phyloP scores from a whole-genome alignment of 2,113 vertebrate species.

The Craseonycteris thonglongyai region DNA sequence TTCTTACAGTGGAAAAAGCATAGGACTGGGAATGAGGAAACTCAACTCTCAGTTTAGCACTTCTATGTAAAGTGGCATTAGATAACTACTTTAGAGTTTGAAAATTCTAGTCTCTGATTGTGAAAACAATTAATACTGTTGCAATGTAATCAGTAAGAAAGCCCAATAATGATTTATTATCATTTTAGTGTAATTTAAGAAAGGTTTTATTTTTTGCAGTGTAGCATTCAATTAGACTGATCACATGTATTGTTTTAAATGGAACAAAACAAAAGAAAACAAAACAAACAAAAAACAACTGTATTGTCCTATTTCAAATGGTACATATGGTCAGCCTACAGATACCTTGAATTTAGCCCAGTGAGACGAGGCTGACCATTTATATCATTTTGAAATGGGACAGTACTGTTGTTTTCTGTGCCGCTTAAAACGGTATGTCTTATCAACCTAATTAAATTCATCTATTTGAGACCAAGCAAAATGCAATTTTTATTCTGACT shows the following conservation, averaged over 20 bases:
- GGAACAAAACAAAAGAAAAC: no score
- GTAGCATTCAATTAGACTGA: no score
- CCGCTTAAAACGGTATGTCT: no score
- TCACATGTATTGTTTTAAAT: no score
- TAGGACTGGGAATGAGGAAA: not conserved
- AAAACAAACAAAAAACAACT: no score
- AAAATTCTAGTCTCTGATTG: not conserved
- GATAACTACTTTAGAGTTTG: not conserved
- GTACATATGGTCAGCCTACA: no score
- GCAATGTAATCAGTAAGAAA: not conserved
- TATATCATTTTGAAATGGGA: no score
- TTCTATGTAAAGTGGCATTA: not conserved
- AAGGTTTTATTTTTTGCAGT: not conserved
- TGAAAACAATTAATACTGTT: not conserved
- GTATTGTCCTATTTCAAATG: no score
- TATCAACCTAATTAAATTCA: no score
- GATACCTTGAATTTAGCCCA: no score
- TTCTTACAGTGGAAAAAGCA: not conserved
- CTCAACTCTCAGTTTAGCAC: not conserved
- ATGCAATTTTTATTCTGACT: slow-evolving; percentile 6
- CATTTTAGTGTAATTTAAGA: not conserved
- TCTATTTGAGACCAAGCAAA: not conserved
- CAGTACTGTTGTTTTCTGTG: no score
- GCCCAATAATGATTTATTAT: not conserved
- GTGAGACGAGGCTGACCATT: no score